A percentile compares a stretch with the other conserved stretches of the same genome.
Conservation (phyloP, 2,888 invertebrate genomes). For the Tribolium freemani region DNA sequence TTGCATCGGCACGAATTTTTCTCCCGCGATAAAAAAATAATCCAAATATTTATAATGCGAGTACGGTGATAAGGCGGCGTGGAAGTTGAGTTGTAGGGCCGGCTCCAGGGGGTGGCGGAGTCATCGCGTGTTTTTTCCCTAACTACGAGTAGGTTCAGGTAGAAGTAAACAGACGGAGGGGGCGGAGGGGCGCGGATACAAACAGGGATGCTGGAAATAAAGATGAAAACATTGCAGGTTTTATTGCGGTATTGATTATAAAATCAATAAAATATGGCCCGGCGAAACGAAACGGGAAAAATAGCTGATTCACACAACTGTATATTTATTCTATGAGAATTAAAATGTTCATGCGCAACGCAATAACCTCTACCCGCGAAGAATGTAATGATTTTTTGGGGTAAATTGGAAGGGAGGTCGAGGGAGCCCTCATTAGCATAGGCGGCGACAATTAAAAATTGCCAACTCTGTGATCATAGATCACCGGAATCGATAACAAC, state of each 20-base stretch:
- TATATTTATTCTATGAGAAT: slow-evolving; percentile 67
- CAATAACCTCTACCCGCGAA: slow-evolving; percentile 76
- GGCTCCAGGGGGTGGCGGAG: background rate
- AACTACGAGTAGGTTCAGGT: slow-evolving; percentile 43
- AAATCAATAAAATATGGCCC: slow-evolving; percentile 71
- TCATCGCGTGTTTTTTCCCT: slow-evolving; percentile 38
- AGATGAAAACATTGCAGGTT: slow-evolving; percentile 71
- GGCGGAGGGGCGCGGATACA: slow-evolving; percentile 43
- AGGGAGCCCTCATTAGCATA: slow-evolving; percentile 67
- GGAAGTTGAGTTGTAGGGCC: slow-evolving; percentile 9
- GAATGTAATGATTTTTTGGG: slow-evolving; percentile 90
- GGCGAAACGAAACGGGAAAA: slow-evolving; percentile 67
- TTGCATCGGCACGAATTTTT: slow-evolving; percentile 33
- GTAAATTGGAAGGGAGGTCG: slow-evolving; percentile 73
- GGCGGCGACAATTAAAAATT: slow-evolving; percentile 62
- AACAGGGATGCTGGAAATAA: slow-evolving; percentile 67
- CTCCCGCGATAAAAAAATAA: slow-evolving; percentile 34
- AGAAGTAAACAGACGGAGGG: slow-evolving; percentile 41
- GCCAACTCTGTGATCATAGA: slow-evolving; percentile 52
- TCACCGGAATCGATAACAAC: slow-evolving; percentile 22
- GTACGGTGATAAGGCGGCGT: slow-evolving; percentile 1
- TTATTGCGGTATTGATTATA: slow-evolving; percentile 72
- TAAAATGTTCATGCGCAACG: slow-evolving; percentile 68
- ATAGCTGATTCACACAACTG: slow-evolving; percentile 67
- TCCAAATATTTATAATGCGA: slow-evolving; percentile 35